These are phyloP conservation scores for Temnothorax nylanderi DNA, from an alignment of 1,140 invertebrate species.

Conservation along the genomic window DNA sequence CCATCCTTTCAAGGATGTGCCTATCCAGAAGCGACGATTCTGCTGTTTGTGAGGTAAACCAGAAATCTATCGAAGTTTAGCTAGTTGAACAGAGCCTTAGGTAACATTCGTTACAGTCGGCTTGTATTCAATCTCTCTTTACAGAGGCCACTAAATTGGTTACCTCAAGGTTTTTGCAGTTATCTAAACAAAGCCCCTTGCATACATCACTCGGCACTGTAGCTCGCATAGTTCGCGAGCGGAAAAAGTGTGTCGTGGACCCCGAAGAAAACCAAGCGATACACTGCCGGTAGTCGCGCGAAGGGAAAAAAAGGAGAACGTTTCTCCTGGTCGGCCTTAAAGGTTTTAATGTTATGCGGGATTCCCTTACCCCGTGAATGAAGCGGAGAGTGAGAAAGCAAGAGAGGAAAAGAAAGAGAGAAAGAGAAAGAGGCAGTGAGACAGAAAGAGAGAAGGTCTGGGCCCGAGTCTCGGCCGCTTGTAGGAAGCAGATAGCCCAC, in stretches of 20 bases:
- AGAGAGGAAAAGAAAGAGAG: background rate
- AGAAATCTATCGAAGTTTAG: no score
- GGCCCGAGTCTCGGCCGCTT: constrained; percentile 62
- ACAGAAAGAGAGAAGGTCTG: constrained; percentile 46
- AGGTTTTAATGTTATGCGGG: constrained; percentile 83
- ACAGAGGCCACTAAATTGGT: no score
- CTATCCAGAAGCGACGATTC: no score
- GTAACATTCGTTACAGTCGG: no score
- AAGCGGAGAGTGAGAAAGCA: constrained; percentile 60
- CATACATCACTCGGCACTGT: background rate
- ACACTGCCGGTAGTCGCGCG: background rate
- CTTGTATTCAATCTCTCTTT: no score
- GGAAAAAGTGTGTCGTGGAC: constrained; percentile 36
- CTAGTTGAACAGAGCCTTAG: no score
- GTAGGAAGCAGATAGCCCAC: constrained; percentile 82
- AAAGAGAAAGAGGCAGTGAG: constrained; percentile 28
- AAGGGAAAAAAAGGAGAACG: constrained; percentile 41
- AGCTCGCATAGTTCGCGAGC: background rate
- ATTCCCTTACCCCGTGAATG: constrained; percentile 79
- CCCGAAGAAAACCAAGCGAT: constrained; percentile 45
- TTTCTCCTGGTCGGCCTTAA: constrained; percentile 65
- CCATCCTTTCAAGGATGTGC: no score
- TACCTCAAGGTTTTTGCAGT: constrained; percentile 71
- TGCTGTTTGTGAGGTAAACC: no score
- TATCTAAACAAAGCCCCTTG: constrained; percentile 63